phyloP scores from a whole-genome alignment of 2,797 vertebrate genomes.

The Tokudaia tokunoshimensis region DNA sequence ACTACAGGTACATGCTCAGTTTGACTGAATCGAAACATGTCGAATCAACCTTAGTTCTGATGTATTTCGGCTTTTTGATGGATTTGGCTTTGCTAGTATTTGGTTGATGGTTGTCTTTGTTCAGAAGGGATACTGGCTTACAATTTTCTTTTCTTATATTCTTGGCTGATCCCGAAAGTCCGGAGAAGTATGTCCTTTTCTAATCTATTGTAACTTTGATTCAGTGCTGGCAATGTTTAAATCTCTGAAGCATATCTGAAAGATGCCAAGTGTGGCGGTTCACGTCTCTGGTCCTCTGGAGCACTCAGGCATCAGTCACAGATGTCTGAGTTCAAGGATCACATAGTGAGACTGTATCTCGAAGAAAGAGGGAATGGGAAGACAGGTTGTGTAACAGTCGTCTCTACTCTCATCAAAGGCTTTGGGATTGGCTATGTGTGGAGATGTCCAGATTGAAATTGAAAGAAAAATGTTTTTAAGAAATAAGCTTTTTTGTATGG shows the following conservation, averaged over 20 bases:
- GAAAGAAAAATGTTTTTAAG: too few species aligned
- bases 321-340: background rate
- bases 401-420: too few species aligned
- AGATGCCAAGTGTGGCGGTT: too few species aligned
- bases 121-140: background rate
- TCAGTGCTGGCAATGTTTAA: background rate
- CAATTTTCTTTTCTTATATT: background rate
- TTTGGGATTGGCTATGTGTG: too few species aligned
- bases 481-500: too few species aligned
- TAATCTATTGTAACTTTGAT: background rate
- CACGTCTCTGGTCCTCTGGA: background rate
- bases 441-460: too few species aligned
- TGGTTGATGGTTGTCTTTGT: background rate
- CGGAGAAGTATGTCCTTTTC: background rate
- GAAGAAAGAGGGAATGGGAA: too few species aligned
- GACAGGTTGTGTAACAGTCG: too few species aligned
- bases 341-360: too few species aligned
- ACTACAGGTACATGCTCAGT: background rate
- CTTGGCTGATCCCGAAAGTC: background rate
- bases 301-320: background rate
- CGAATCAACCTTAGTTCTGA: background rate
- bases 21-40: background rate
- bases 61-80: background rate
- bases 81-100: background rate
- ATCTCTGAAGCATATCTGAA: background rate